A percentile compares a stretch with the other conserved stretches of the same genome.
phyloP scores from a whole-genome alignment of 2,113 vertebrate genomes.

The Agelaius tricolor region DNA sequence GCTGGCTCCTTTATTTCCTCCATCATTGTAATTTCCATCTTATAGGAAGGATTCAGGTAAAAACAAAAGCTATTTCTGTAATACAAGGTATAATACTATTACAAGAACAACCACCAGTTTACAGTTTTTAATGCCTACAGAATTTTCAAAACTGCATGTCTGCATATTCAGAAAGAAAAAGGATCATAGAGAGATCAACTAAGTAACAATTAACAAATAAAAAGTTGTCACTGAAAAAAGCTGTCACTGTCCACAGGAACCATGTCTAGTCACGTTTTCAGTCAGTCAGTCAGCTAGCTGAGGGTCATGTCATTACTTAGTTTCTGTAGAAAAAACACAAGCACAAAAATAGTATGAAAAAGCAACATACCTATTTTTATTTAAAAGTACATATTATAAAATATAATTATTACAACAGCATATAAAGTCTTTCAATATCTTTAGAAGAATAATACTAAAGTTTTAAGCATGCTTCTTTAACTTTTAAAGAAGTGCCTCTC shows the following conservation, averaged over 20 bases:
- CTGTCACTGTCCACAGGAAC: constrained; percentile 78
- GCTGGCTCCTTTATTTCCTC: constrained; percentile 19
- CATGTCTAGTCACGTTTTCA: constrained; percentile 81
- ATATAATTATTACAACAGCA: neutral
- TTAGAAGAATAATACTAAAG: neutral
- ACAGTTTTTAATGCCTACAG: constrained; percentile 42
- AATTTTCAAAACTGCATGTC: constrained; percentile 46
- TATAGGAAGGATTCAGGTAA: constrained; percentile 61
- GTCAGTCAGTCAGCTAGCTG: constrained; percentile 77
- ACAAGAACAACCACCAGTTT: constrained; percentile 55
- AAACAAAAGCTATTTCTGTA: constrained; percentile 59
- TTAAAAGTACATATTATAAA: neutral
- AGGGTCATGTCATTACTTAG: constrained; percentile 79
- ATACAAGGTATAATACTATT: constrained; percentile 53
- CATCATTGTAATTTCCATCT: constrained; percentile 34
- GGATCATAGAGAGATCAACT: constrained; percentile 8
- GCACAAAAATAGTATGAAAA: constrained; percentile 75
- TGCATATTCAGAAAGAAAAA: constrained; percentile 48
- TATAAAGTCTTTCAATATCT: neutral
- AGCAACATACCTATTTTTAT: constrained; percentile 44
- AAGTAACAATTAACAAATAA: constrained; percentile 33
- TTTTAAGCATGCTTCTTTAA: neutral
- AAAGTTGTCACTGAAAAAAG: constrained; percentile 57
- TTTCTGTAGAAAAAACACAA: constrained; percentile 84
- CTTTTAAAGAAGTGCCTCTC: neutral